These are phyloP conservation scores for Pitangus sulphuratus DNA, from an alignment of 2,797 vertebrate species.

Conservation along the genomic window DNA sequence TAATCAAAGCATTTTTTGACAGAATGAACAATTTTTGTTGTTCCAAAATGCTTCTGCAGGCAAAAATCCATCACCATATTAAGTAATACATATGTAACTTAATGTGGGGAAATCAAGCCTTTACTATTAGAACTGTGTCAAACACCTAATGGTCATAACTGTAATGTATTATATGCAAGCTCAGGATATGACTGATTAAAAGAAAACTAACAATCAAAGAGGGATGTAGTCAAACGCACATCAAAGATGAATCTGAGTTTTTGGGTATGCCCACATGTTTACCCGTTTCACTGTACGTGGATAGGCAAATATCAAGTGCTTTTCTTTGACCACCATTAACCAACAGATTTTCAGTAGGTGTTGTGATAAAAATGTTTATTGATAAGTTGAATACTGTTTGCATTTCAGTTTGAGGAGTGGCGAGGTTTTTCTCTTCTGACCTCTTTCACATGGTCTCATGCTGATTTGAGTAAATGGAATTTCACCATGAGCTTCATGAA, in stretches of 20 bases:
- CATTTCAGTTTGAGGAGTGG: neutral
- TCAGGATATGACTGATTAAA: neutral
- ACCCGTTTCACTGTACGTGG: neutral
- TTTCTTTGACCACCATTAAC: neutral
- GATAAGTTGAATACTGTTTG: neutral
- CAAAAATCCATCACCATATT: neutral
- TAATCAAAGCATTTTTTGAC: neutral
- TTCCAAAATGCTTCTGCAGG: neutral
- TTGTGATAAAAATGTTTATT: neutral
- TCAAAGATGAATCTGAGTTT: neutral
- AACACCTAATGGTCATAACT: neutral
- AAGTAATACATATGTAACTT: fast-evolving
- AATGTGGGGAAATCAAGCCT: neutral
- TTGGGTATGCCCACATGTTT: neutral
- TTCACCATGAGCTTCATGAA: neutral
- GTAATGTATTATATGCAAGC: neutral
- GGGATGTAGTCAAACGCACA: neutral
- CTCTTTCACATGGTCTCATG: neutral
- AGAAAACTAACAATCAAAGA: neutral
- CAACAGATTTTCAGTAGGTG: neutral
- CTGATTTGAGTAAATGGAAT: neutral
- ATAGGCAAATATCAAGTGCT: neutral
- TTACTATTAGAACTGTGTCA: neutral
- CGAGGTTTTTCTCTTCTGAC: neutral
- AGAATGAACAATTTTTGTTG: neutral